Conservation (phyloP, 2,888 invertebrate genomes). For the Hirtodrosophila histrioides region DNA sequence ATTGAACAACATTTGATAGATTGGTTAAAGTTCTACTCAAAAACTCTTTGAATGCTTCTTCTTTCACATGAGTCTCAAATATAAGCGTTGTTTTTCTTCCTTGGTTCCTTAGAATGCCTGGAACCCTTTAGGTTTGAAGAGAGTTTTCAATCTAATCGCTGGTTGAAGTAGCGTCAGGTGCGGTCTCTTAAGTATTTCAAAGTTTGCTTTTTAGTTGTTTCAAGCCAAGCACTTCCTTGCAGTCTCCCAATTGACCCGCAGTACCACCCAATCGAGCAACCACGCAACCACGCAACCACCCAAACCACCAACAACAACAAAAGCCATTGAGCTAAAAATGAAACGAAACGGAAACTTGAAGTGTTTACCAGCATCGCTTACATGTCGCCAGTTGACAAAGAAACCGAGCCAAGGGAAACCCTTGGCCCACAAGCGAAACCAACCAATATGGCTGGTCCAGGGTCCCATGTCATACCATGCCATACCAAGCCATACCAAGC, state of each 20-base stretch:
- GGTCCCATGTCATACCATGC: background rate
- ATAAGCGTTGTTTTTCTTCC: too few relatives aligned
- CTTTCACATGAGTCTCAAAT: too few relatives aligned
- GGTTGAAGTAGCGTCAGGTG: constrained; percentile 45
- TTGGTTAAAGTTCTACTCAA: too few relatives aligned
- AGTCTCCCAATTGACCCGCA: constrained; percentile 56
- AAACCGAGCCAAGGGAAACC: constrained; percentile 35
- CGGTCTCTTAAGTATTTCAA: constrained; percentile 17
- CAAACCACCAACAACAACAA: constrained; percentile 23
- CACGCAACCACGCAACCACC: constrained; percentile 2
- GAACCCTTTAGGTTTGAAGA: background rate
- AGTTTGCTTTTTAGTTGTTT: constrained; percentile 14
- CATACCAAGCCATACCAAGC: too few relatives aligned
- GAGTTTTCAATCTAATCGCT: constrained; percentile 1
- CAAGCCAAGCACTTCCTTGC: constrained; percentile 22
- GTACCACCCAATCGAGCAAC: constrained; percentile 14
- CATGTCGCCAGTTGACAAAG: constrained; percentile 56
- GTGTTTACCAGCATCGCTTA: constrained; percentile 80
- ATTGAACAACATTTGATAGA: too few relatives aligned
- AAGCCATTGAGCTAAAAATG: constrained; percentile 30
- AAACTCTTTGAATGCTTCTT: too few relatives aligned
- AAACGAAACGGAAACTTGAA: constrained; percentile 72
- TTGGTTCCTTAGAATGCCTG: too few relatives aligned
- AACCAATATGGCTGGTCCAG: constrained; percentile 30
- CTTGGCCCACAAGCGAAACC: constrained; percentile 46